Evolutionary conservation across 2,888 invertebrate genomes (phyloP).

Genomic region (Ypsolopha sequella): DNA sequence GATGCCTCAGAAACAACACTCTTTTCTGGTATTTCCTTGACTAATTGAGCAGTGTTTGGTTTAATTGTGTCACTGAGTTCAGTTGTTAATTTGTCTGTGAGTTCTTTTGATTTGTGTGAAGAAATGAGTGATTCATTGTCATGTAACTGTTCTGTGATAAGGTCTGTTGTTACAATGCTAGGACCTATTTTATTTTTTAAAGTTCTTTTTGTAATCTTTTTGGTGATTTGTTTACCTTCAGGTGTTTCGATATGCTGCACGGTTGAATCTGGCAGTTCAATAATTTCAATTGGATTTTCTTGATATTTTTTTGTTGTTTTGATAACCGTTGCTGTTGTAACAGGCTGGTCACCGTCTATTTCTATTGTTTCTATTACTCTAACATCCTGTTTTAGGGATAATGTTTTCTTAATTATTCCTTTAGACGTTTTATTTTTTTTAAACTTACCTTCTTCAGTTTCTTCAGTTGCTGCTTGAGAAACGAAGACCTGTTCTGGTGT

Average conservation of each 20-base stretch:
- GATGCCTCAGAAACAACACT: constrained; percentile 1
- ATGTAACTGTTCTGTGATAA: constrained; percentile 18
- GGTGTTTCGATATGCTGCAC: constrained; percentile 9
- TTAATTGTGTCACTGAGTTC: background rate
- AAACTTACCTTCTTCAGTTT: constrained; percentile 24
- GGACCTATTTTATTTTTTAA: constrained; percentile 29
- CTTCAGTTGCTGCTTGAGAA: constrained; percentile 14
- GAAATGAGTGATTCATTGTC: constrained; percentile 30
- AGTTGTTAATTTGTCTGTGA: constrained; percentile 12
- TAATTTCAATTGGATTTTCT: constrained; percentile 10
- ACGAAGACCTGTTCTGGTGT: constrained; percentile 14
- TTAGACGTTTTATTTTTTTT: constrained; percentile 34
- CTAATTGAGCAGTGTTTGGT: background rate
- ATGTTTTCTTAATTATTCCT: constrained; percentile 43
- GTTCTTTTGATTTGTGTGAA: constrained; percentile 19
- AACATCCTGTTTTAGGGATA: constrained; percentile 41
- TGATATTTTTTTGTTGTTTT: constrained; percentile 32
- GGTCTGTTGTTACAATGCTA: constrained; percentile 16
- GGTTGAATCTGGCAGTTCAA: constrained; percentile 31
- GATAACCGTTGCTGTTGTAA: constrained; percentile 24
- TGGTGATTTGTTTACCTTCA: constrained; percentile 21
- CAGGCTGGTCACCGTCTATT: constrained; percentile 23
- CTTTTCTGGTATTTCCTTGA: constrained; percentile 5
- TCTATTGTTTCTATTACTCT: constrained; percentile 49
- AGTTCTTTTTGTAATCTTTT: constrained; percentile 24